These are phyloP conservation scores for Zeus faber DNA, from an alignment of 2,113 vertebrate species.

Conservation along the genomic window DNA sequence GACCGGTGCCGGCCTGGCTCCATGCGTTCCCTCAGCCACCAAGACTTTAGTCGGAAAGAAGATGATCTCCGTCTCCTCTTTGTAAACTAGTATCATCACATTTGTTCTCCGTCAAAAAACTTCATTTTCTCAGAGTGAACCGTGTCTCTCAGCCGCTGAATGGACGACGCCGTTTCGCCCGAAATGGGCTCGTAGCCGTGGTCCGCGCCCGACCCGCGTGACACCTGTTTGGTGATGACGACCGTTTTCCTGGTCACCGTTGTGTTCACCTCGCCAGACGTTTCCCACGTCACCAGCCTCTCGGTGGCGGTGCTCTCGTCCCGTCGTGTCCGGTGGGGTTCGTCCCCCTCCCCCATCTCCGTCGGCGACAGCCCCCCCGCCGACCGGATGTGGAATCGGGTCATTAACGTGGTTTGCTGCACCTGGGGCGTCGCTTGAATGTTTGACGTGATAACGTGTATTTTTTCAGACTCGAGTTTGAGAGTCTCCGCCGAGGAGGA, in stretches of 20 bases:
- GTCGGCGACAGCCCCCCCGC: slow-evolving; percentile 22
- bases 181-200: slow-evolving; percentile 56
- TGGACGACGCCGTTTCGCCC: slow-evolving; percentile 65
- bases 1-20: too few relatives aligned
- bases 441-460: slow-evolving; percentile 68
- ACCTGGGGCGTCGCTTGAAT: slow-evolving; percentile 64
- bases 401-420: slow-evolving; percentile 57
- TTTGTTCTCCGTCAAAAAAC: slow-evolving; percentile 70
- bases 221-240: slow-evolving; percentile 64
- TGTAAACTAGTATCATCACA: slow-evolving; percentile 30
- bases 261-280: slow-evolving; percentile 34
- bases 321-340: slow-evolving; percentile 25
- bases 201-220: slow-evolving; percentile 40
- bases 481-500: slow-evolving; percentile 69
- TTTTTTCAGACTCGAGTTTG: slow-evolving; percentile 60
- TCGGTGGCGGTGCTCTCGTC: slow-evolving; percentile 36
- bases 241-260: slow-evolving; percentile 54
- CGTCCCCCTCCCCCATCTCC: slow-evolving; percentile 32
- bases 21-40: too few relatives aligned
- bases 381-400: slow-evolving; percentile 46
- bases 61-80: neutral
- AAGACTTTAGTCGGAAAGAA: neutral
- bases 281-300: slow-evolving; percentile 55
- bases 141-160: slow-evolving; percentile 66
- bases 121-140: slow-evolving; percentile 76